Base-by-base conservation (phyloP, 2,113 vertebrate species). In the Labrus mixtus region DNA sequence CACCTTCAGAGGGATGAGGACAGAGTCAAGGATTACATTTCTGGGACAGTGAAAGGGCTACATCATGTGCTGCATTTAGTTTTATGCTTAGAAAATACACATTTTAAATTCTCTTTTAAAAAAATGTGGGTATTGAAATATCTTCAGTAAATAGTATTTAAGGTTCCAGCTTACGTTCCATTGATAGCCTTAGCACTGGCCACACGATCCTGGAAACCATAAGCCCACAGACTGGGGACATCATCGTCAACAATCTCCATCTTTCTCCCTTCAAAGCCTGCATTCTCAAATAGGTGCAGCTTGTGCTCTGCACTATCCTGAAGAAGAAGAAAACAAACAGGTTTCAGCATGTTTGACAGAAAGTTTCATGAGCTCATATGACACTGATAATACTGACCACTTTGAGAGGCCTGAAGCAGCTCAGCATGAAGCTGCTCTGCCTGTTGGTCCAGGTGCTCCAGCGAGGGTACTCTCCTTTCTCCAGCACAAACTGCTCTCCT, bases 221-320 rank as follows among this genome's bases (percentile, higher is more conserved):
- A 95, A 3, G 93, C 96, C 97, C 97, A 99, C 73, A 99, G 95
- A 91, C 96, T 98, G 88, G 97, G 97, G 4, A 97, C 95, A 0
- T 98, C 97, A 0, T 98, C 96, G 0, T 97, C 97, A 39, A 96
- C 93, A 0, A 98, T 97, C 90, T 99, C 97, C 96, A 99, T 98
- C 95, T 96, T 98, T 23, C 95, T 80, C 5, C 97, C 97, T 0
- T 93, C 84, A 69, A 96, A 99, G 0, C 94, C 95, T 0, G 66
- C 77, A n/a, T 91, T 96, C 90, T 99, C 97, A 37, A 95, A 99
- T 70, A 98, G 94, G 71, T 96, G 95, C 50, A 98, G 94, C 90
- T 96, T 98, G 91, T 98, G 97, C 13, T 98, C 96, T 0, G 94
- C 87, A 12, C 96, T 86, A 25, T 98, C 97, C 97, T 98, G 19